These are phyloP conservation scores for Drosophila gaucha DNA, from an alignment of 2,888 invertebrate genomes.

Conservation along the genomic window DNA sequence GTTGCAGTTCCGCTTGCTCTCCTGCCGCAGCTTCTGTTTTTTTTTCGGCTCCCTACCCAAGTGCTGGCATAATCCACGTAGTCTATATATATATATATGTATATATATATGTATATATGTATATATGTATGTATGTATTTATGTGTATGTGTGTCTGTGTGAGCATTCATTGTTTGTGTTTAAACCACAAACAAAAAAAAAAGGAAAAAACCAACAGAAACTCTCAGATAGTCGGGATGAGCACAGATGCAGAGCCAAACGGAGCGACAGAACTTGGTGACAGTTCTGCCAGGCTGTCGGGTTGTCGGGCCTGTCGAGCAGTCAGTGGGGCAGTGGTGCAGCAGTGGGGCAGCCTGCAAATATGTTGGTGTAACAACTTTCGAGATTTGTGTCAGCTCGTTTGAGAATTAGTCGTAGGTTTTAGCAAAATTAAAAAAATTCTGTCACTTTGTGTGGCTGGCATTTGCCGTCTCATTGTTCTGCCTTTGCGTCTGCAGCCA, in stretches of 20 bases:
- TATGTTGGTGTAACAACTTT: constrained; percentile 68
- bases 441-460: constrained; percentile 67
- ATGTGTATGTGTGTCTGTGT: constrained; percentile 15
- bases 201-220: constrained; percentile 22
- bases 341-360: constrained; percentile 41
- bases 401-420: constrained; percentile 80
- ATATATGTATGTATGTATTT: constrained; percentile 15
- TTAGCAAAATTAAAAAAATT: constrained; percentile 76
- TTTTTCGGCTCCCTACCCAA: constrained; percentile 27
- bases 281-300: constrained; percentile 38
- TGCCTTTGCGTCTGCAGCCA: constrained; percentile 30
- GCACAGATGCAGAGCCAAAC: constrained; percentile 44
- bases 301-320: constrained; percentile 2
- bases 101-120: constrained; percentile 14
- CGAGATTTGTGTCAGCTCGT: constrained; percentile 81
- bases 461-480: constrained; percentile 72
- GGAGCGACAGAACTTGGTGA: constrained; percentile 45
- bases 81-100: constrained; percentile 3
- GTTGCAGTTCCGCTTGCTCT: constrained; percentile 43
- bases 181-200: constrained; percentile 44
- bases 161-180: constrained; percentile 56
- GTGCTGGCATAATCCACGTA: constrained; percentile 35
- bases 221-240: constrained; percentile 28
- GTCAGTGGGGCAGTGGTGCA: constrained; percentile 3
- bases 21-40: constrained; percentile 19